Percentiles rank a stretch among this genome's conserved stretches.
phyloP scores from a whole-genome alignment of 2,888 invertebrate genomes.

The Leptopterna dolabrata region DNA sequence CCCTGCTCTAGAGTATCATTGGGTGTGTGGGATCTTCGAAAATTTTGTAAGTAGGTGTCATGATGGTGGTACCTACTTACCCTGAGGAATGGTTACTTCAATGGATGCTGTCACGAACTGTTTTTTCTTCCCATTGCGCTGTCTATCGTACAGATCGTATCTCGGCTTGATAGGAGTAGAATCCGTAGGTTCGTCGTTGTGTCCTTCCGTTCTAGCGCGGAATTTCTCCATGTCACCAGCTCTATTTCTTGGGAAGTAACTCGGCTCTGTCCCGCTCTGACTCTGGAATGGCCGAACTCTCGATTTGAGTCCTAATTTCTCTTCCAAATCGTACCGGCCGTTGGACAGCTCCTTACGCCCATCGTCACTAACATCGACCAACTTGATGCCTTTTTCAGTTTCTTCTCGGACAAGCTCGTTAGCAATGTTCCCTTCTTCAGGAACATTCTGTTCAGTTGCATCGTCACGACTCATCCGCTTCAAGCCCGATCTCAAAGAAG shows the following conservation, averaged over 20 bases:
- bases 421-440: not conserved
- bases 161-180: conserved; percentile 58
- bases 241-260: conserved; percentile 51
- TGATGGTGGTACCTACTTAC: conserved; percentile 39
- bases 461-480: not conserved
- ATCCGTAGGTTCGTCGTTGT: not conserved
- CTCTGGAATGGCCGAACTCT: not conserved
- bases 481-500: not conserved
- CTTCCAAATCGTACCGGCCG: conserved; percentile 4
- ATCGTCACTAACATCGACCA: not conserved
- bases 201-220: conserved; percentile 49
- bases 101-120: not conserved
- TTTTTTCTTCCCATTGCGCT: conserved; percentile 37
- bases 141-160: conserved; percentile 60
- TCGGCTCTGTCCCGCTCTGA: not conserved
- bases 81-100: conserved; percentile 12
- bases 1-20: too few species aligned
- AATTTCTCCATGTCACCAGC: conserved; percentile 51
- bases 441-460: not conserved
- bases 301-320: conserved; percentile 2
- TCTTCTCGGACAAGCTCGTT: not conserved
- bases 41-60: too few species aligned
- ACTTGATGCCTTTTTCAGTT: not conserved
- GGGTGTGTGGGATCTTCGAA: too few species aligned
- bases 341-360: not conserved